A percentile compares a stretch with the other conserved stretches of the same genome.
These are phyloP conservation scores for Hippocampus guttulatus DNA, from an alignment of 2,113 vertebrate genomes.

Conservation along the genomic window DNA sequence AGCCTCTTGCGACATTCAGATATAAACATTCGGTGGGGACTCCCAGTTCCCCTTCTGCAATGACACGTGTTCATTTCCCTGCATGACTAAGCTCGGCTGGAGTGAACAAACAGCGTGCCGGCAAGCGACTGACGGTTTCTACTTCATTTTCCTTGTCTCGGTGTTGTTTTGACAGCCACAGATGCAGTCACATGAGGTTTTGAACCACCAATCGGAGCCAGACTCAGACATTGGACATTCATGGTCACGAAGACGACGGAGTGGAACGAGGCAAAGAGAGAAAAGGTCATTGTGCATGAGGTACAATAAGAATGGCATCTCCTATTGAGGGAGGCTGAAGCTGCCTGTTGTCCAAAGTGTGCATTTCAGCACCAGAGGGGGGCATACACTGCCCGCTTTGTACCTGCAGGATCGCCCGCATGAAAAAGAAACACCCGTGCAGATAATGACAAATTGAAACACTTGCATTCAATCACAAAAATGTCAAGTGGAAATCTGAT, in stretches of 20 bases:
- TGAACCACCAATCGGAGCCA: slow-evolving; percentile 32
- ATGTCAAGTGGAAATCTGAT: slow-evolving; percentile 11
- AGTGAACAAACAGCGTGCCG: slow-evolving; percentile 5
- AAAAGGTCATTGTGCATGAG: slow-evolving; percentile 77
- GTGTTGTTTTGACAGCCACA: slow-evolving; percentile 15
- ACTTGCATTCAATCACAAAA: slow-evolving; percentile 37
- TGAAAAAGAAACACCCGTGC: slow-evolving; percentile 58
- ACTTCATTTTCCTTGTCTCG: slow-evolving; percentile 12
- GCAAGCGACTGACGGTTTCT: slow-evolving; percentile 7
- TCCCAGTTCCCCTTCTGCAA: slow-evolving; percentile 67
- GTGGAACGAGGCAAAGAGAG: slow-evolving; percentile 47
- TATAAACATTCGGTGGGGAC: slow-evolving; percentile 44
- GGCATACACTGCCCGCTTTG: slow-evolving; percentile 73
- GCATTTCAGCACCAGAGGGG: slow-evolving; percentile 65
- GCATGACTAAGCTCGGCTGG: slow-evolving; percentile 41
- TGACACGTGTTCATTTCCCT: slow-evolving; percentile 33
- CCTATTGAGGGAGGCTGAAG: slow-evolving; percentile 77
- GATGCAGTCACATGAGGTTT: slow-evolving; percentile 24
- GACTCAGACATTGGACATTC: slow-evolving; percentile 47
- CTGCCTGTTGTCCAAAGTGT: slow-evolving; percentile 71
- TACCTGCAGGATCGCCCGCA: slow-evolving; percentile 56
- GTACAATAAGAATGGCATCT: slow-evolving; percentile 80
- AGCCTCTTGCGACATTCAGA: not conserved
- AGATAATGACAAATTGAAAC: slow-evolving; percentile 30
- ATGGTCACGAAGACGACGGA: slow-evolving; percentile 50